These are phyloP conservation scores for Bradypodion pumilum DNA, from an alignment of 2,797 vertebrate genomes.

Conservation along the genomic window DNA sequence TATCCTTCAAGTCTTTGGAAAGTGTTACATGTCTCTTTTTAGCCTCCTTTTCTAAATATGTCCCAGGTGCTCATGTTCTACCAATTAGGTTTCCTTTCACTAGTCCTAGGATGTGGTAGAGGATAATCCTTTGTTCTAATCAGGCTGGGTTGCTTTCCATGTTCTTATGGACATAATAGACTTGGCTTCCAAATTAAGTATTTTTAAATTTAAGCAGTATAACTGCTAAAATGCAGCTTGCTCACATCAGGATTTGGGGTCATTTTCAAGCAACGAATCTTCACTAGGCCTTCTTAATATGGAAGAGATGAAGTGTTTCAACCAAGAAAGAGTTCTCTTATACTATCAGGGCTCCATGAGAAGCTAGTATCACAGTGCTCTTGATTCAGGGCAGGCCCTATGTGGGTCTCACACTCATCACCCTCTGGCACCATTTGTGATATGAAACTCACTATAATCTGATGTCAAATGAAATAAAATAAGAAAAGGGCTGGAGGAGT, in stretches of 20 bases:
- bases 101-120: background rate
- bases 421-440: background rate
- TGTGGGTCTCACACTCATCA: background rate
- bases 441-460: background rate
- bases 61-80: background rate
- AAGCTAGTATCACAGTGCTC: background rate
- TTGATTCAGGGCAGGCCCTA: too few species aligned
- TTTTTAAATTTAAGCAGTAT: background rate
- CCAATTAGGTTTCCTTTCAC: background rate
- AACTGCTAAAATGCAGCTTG: background rate
- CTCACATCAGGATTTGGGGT: background rate
- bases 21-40: too few species aligned
- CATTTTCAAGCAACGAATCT: background rate
- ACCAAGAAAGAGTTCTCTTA: background rate
- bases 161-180: background rate
- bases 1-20: too few species aligned
- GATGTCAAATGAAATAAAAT: rapidly evolving
- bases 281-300: background rate
- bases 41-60: too few species aligned
- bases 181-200: background rate
- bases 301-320: background rate
- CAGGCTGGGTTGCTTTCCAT: too few species aligned
- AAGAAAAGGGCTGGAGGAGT: rapidly evolving
- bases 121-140: background rate
- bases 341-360: too few species aligned